A percentile compares a stretch with the other conserved stretches of the same genome.
phyloP scores from a whole-genome alignment of 2,888 invertebrate species.

The Gortyna flavago region DNA sequence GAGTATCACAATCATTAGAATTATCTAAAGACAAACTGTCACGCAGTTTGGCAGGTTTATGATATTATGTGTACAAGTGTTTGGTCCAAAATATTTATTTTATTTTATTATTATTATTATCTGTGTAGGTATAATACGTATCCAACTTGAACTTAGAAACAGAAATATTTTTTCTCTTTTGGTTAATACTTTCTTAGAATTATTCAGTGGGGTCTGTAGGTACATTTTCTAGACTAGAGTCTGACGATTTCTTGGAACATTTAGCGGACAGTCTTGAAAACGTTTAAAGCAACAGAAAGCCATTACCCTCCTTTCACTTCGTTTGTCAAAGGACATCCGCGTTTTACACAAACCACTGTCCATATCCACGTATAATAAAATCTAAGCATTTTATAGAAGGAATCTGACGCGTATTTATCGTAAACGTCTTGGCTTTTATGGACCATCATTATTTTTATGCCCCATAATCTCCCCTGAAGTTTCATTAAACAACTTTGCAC shows the following conservation, averaged over 20 bases:
- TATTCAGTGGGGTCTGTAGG: not conserved
- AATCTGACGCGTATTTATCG: slow-evolving; percentile 69
- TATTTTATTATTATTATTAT: too few species aligned
- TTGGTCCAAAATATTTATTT: too few species aligned
- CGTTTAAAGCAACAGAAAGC: slow-evolving; percentile 42
- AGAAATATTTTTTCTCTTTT: not conserved
- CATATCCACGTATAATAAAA: slow-evolving; percentile 64
- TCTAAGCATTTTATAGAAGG: slow-evolving; percentile 53
- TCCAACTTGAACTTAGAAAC: not conserved
- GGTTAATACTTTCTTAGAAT: not conserved
- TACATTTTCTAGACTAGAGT: not conserved
- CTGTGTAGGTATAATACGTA: too few species aligned
- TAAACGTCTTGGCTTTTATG: slow-evolving; percentile 68
- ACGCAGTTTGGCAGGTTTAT: too few species aligned
- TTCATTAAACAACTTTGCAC: slow-evolving; percentile 71
- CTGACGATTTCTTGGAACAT: not conserved
- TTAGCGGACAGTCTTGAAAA: slow-evolving; percentile 20
- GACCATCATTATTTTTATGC: slow-evolving; percentile 74
- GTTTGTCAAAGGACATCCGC: slow-evolving; percentile 56
- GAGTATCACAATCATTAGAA: not conserved
- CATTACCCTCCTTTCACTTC: slow-evolving; percentile 50
- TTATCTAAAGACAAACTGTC: not conserved
- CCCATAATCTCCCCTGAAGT: slow-evolving; percentile 68
- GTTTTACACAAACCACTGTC: slow-evolving; percentile 50
- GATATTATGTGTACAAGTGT: too few species aligned